Percentiles rank a stretch among this genome's conserved stretches.
Conservation (phyloP, 2,888 invertebrate species). For the Chouioia cunea region DNA sequence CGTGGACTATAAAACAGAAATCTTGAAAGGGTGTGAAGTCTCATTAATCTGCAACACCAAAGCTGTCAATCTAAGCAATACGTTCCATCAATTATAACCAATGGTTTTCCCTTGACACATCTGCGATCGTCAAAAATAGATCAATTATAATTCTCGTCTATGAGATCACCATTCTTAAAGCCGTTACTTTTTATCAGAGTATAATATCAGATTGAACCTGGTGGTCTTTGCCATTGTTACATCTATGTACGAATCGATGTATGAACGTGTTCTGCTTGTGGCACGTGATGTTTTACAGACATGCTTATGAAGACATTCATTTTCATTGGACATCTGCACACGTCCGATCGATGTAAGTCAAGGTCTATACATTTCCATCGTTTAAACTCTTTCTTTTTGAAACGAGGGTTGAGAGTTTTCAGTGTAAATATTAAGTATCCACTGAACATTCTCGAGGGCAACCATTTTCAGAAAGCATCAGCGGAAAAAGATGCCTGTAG, state of each 20-base stretch:
- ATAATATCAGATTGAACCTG: neutral
- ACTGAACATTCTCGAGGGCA: too few relatives aligned
- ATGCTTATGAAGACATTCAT: conserved; percentile 37
- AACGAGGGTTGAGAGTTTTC: too few relatives aligned
- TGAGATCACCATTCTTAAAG: conserved; percentile 16
- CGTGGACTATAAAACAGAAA: conserved; percentile 28
- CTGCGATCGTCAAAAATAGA: conserved; percentile 33
- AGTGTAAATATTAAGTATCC: too few relatives aligned
- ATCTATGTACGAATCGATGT: conserved; percentile 14
- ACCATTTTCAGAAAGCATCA: too few relatives aligned
- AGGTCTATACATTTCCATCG: conserved; percentile 15
- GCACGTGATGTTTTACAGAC: conserved; percentile 9
- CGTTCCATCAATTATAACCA: conserved; percentile 48
- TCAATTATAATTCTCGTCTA: conserved; percentile 28
- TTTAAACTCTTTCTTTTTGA: neutral
- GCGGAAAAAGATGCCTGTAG: conserved; percentile 20
- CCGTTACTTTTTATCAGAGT: neutral
- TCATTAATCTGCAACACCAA: conserved; percentile 52
- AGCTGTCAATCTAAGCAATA: conserved; percentile 49
- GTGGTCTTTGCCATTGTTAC: conserved; percentile 20
- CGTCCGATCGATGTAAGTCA: conserved; percentile 36
- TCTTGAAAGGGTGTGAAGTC: conserved; percentile 28
- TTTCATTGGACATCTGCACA: conserved; percentile 3
- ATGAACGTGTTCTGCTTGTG: conserved; percentile 11
- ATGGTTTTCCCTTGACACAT: conserved; percentile 24